Evolutionary conservation across 1,140 invertebrate species (phyloP), one percentile per base, ranked within the genome.

Genomic region (Euwallacea similis): DNA sequence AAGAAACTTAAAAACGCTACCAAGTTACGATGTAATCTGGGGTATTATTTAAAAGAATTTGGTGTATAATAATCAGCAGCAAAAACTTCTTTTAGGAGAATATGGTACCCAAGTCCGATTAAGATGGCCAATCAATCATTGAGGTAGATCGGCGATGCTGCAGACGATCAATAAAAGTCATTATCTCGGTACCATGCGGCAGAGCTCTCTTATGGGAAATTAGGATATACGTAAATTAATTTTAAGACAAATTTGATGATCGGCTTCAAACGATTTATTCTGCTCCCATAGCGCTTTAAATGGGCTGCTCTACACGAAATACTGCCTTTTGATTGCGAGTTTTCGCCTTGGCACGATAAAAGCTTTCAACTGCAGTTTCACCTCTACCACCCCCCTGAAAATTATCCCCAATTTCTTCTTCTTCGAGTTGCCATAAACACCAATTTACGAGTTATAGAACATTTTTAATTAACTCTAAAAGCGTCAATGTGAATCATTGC

Each of bases 171-270:
- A 71, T 71, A 71, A 65, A 71, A 59, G 61, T 70, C 61, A 62
- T 60, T 58, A 69, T 33, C 21, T 33, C 21, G 21, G 43, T 59
- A 7, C n/a, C 43, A 41, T 21, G 33, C 59, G 50, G 53, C 16
- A 58, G 41, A 33, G 21, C 61, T n/a, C 42, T 66, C 63, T 59
- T 71, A 63, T 71, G 69, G 69, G 69, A 71, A 71, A 71, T 71
- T 71, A 66, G 69, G 63, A 65, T 46, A 71, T 71, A 66, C 42
- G 63, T 71, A 71, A 66, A 71, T 71, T 71, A 71, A 71, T 71
- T 71, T 71, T 66, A 65, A 71, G 69, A 71, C 69, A 71, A 71
- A 71, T 71, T 71, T 66, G 69, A 66, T 71, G 69, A 71, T 60
- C 69, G 69, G 54, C 54, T 47, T 41, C 69, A 65, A 65, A 70